A percentile compares a stretch with the other conserved stretches of the same genome.
These are phyloP conservation scores for Macrophya alboannulata DNA, from an alignment of 2,888 invertebrate species.

Conservation along the genomic window DNA sequence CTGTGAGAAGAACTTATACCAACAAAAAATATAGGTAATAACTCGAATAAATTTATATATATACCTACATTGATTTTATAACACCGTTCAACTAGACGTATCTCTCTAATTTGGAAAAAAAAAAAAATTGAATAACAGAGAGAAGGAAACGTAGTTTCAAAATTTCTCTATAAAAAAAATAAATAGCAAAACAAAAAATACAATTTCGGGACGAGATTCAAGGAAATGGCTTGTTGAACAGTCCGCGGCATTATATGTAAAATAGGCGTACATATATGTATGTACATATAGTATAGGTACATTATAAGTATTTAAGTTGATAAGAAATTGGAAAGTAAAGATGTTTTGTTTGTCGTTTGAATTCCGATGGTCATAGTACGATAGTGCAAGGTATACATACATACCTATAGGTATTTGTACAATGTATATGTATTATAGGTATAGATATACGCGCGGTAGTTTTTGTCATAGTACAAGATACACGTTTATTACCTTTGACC, in stretches of 20 bases:
- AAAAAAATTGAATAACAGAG: no score
- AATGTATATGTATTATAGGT: not conserved
- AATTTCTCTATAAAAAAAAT: no score
- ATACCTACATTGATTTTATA: not conserved
- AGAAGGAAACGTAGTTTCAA: no score
- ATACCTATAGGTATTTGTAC: no score
- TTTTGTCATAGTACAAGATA: not conserved
- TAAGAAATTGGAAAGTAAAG: not conserved
- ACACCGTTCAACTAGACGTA: not conserved
- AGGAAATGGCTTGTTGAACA: not conserved
- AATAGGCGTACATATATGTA: not conserved
- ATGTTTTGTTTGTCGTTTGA: constrained; percentile 7
- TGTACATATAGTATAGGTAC: not conserved
- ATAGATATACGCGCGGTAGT: not conserved
- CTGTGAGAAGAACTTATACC: not conserved
- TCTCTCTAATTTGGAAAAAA: no score
- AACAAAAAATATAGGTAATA: not conserved
- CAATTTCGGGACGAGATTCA: not conserved
- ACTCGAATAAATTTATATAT: not conserved
- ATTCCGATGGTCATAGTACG: not conserved
- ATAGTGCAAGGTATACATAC: not conserved
- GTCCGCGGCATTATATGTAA: not conserved
- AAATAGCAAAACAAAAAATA: no score
- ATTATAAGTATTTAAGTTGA: not conserved
- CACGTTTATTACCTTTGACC: constrained; percentile 73